A percentile compares a stretch with the other conserved stretches of the same genome.
Evolutionary conservation across 2,113 vertebrate species (phyloP).

Genomic region (Shinisaurus crocodilurus): DNA sequence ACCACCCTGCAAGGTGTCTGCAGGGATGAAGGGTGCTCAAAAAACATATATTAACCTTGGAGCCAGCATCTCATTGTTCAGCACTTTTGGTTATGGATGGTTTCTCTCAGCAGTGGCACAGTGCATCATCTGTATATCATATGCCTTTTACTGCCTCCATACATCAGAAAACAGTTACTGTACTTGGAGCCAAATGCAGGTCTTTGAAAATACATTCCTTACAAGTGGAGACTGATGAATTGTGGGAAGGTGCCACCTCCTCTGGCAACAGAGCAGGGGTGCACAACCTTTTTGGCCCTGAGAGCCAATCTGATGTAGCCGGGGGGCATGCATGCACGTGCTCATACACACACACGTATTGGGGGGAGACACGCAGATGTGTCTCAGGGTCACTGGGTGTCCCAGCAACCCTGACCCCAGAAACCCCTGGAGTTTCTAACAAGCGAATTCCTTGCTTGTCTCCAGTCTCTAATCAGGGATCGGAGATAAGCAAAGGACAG

Average conservation of each 20-base stretch:
- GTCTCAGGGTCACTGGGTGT: too few relatives aligned
- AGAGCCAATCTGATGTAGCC: too few relatives aligned
- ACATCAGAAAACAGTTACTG: slow-evolving; percentile 54
- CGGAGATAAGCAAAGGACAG: too few relatives aligned
- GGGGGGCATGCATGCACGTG: too few relatives aligned
- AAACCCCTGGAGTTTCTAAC: too few relatives aligned
- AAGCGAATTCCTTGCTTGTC: too few relatives aligned
- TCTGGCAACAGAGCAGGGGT: neutral
- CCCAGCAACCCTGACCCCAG: too few relatives aligned
- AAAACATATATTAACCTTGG: slow-evolving; percentile 70
- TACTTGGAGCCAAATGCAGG: slow-evolving; percentile 42
- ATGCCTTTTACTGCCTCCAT: slow-evolving; percentile 49
- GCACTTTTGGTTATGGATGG: slow-evolving; percentile 57
- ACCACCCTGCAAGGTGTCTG: neutral
- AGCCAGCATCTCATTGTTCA: slow-evolving; percentile 73
- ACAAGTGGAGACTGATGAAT: neutral
- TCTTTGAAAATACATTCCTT: neutral
- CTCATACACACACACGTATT: too few relatives aligned
- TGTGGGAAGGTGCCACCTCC: neutral
- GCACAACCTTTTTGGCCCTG: too few relatives aligned
- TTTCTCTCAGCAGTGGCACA: slow-evolving; percentile 44
- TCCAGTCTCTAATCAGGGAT: too few relatives aligned
- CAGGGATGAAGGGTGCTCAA: neutral
- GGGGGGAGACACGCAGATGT: too few relatives aligned
- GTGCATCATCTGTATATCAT: slow-evolving; percentile 58